Base-by-base conservation (phyloP, 2,797 vertebrate species). In the Platyrinchus mystaceus region DNA sequence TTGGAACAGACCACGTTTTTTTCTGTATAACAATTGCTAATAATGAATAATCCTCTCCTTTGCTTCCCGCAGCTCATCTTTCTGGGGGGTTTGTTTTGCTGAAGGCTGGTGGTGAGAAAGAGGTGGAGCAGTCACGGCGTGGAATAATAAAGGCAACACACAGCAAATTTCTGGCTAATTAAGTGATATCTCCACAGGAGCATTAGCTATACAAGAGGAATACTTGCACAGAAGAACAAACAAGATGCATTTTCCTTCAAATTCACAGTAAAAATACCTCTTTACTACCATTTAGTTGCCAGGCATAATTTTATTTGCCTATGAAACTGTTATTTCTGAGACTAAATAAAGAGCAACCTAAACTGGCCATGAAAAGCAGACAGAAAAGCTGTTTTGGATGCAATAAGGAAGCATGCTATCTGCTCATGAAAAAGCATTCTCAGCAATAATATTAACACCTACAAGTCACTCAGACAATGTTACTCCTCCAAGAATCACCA, bases 21-120 rank as follows among this genome's bases (percentile, higher is more conserved):
- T 41, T 83, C 47, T 86, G 52, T 83, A 32, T 41, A 94, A 77
- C 58, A 86, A 89, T 69, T 86, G 73, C 66, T 93, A 94, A 91
- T 93, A 94, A 92, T 86, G 84, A 94, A 92, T 94, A 87, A 94
- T 87, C 53, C 71, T 71, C 46, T 90, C 78, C 73, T 87, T 77
- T 11, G 21, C 44, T 90, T 94, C 78, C 66, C 5, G 18, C 62
- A 93, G 89, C 50, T 95, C 68, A 30, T 87, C 88, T 56, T 71
- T 69, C 86, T 79, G 68, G 87, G 95, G 97, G 41, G 93, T 96
- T 93, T 98, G 97, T 98, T 98, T 98, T 98, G 96, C 86, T 95
- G 93, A 96, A 86, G 56, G 90, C 76, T 93, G 68, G n/a, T 62
- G 64, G 71, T 84, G 91, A 95, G 90, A 95, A 93, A 88, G 80